Conservation (phyloP, 2,888 invertebrate species). For the Drosophila diplacantha region DNA sequence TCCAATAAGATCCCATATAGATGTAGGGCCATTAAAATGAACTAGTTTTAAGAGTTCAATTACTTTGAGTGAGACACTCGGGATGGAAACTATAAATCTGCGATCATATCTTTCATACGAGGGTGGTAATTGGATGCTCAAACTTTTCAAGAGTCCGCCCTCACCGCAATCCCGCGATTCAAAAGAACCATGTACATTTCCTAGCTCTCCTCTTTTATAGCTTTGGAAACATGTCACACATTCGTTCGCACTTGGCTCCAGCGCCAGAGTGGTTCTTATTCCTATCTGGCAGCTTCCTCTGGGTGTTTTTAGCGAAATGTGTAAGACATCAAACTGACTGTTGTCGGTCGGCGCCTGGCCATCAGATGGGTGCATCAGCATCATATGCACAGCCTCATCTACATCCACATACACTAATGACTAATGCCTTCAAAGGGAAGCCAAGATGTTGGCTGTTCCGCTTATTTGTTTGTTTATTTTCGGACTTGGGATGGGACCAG, state of each 20-base stretch:
- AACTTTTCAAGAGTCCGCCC: slow-evolving; percentile 4
- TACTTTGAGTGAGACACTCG: not conserved
- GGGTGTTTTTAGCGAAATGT: slow-evolving; percentile 46
- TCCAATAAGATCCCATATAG: not conserved
- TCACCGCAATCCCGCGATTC: slow-evolving; percentile 3
- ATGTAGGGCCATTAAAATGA: slow-evolving; percentile 2
- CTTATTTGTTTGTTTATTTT: slow-evolving; percentile 61
- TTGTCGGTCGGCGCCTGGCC: slow-evolving; percentile 52
- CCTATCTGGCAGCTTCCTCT: not conserved
- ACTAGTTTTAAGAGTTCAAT: slow-evolving; percentile 10
- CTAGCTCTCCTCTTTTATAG: slow-evolving; percentile 18
- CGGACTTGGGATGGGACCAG: slow-evolving; percentile 37
- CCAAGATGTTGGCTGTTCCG: slow-evolving; percentile 49
- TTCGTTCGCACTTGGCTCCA: slow-evolving; percentile 46
- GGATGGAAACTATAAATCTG: not conserved
- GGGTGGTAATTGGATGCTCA: slow-evolving; percentile 28
- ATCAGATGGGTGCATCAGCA: slow-evolving; percentile 19
- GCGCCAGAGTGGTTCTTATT: slow-evolving; percentile 11
- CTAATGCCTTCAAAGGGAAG: slow-evolving; percentile 63
- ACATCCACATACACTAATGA: slow-evolving; percentile 53
- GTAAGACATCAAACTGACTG: slow-evolving; percentile 33
- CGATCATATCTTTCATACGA: slow-evolving; percentile 8
- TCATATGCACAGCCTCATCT: slow-evolving; percentile 17
- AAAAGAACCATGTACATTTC: slow-evolving; percentile 17
- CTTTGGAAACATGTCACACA: slow-evolving; percentile 60